Conservation (phyloP, 2,888 invertebrate species). For the Aethes cnicana region DNA sequence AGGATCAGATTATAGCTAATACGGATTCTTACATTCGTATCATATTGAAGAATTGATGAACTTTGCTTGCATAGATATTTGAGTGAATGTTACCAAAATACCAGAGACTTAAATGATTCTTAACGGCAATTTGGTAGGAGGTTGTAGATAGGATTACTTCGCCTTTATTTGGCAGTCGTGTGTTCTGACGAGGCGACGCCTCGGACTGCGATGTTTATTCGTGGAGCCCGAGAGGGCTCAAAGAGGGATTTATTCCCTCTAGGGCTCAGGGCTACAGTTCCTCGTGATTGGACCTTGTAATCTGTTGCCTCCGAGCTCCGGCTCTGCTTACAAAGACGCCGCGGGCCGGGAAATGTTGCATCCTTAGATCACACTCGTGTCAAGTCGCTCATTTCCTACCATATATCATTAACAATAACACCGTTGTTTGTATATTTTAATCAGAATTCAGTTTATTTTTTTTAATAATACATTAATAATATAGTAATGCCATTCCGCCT, state of each 20-base stretch:
- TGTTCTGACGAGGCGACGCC: conserved; percentile 56
- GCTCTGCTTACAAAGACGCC: conserved; percentile 6
- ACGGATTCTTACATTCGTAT: no score
- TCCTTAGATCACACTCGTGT: no score
- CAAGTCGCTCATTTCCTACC: no score
- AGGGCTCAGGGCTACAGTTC: conserved; percentile 56
- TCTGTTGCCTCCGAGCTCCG: conserved; percentile 37
- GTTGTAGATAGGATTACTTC: conserved; percentile 55
- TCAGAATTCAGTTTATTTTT: no score
- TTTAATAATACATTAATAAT: no score
- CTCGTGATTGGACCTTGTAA: conserved; percentile 59
- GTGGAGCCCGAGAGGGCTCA: conserved; percentile 55
- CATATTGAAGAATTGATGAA: neutral
- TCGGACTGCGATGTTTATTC: conserved; percentile 64
- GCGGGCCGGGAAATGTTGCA: neutral
- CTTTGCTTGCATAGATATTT: neutral
- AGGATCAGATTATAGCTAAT: neutral
- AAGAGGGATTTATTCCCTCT: conserved; percentile 64
- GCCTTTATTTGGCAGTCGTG: conserved; percentile 48
- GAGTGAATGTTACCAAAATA: neutral
- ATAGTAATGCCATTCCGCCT: no score
- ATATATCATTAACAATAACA: no score
- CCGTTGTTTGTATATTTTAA: no score
- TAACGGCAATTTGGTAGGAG: conserved; percentile 34
- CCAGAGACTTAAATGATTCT: neutral